Conservation (phyloP, 1,140 invertebrate genomes). For the Sitobion miscanthi region DNA sequence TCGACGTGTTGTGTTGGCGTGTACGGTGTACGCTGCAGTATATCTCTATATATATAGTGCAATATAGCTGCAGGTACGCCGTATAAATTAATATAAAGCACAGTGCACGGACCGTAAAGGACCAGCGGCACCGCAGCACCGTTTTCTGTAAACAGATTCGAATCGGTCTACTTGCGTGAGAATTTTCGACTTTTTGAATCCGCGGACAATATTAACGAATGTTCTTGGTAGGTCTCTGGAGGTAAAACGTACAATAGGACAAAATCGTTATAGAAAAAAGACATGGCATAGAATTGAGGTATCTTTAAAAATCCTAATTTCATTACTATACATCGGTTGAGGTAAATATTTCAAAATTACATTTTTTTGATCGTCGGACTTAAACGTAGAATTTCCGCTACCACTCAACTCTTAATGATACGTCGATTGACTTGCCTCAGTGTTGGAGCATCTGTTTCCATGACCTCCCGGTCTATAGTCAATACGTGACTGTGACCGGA, state of each 20-base stretch:
- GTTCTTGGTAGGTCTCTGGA: not conserved
- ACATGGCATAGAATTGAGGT: not conserved
- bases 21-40: no score
- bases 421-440: not conserved
- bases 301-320: not conserved
- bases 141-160: not conserved
- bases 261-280: not conserved
- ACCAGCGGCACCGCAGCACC: not conserved
- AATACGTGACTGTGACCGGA: not conserved
- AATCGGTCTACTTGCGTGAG: not conserved
- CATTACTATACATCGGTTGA: not conserved
- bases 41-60: no score
- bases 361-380: not conserved
- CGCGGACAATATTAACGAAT: not conserved
- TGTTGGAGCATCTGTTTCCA: rapidly evolving
- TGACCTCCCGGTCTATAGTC: no score
- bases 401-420: not conserved
- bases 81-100: not conserved
- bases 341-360: not conserved
- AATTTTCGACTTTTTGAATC: not conserved
- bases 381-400: not conserved
- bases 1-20: not conserved
- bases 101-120: no score
- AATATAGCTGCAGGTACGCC: not conserved
- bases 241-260: not conserved